Percentiles rank a stretch among this genome's conserved stretches.
Conservation (phyloP, 2,797 vertebrate genomes). For the Macropus fuliginosus region DNA sequence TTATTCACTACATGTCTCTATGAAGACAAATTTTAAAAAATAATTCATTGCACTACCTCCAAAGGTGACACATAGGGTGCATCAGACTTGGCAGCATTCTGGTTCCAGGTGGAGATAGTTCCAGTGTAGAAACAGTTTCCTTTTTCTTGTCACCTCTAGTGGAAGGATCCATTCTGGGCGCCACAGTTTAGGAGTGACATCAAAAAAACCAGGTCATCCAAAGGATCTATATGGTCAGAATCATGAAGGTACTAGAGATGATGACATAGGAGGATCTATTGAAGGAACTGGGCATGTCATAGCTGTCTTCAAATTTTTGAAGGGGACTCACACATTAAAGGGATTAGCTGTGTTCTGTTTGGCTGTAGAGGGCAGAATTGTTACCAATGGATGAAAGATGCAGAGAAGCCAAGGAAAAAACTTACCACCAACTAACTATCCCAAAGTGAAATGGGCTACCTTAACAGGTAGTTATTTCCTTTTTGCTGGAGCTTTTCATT, state of each 20-base stretch:
- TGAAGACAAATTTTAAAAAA: background rate
- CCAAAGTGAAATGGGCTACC: background rate
- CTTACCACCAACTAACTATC: background rate
- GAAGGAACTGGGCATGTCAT: background rate
- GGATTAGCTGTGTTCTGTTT: background rate
- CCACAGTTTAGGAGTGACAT: background rate
- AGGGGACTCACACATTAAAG: background rate
- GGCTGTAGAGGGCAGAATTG: background rate
- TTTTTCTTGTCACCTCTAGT: background rate
- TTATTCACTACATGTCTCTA: background rate
- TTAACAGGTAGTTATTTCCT: background rate
- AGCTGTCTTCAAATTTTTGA: background rate
- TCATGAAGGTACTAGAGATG: background rate
- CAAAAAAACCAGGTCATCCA: background rate
- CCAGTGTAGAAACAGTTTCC: background rate
- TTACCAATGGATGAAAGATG: background rate
- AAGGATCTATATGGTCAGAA: background rate
- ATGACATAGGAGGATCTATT: background rate
- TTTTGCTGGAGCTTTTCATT: background rate
- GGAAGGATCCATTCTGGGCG: background rate
- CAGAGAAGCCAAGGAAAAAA: background rate
- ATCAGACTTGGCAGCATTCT: background rate
- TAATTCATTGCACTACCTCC: background rate
- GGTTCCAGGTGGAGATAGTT: background rate
- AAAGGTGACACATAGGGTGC: background rate